A percentile compares a stretch with the other conserved stretches of the same genome.
Conservation (phyloP, 2,113 vertebrate species). For the Eulacestoma nigropectus region DNA sequence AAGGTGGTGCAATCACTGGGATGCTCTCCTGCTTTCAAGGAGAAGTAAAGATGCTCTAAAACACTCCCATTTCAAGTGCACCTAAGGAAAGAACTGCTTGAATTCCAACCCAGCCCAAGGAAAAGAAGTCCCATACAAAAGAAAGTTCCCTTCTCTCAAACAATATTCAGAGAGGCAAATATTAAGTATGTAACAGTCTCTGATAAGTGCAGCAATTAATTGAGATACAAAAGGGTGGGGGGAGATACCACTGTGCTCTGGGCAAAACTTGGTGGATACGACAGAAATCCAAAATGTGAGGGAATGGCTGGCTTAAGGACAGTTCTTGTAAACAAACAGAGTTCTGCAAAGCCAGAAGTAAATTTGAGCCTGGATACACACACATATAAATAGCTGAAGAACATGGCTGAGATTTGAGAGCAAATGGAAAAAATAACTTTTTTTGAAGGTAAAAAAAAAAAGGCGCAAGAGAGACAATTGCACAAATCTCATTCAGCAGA, state of each 20-base stretch:
- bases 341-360: not conserved
- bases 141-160: not conserved
- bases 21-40: not conserved
- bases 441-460: not conserved
- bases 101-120: not conserved
- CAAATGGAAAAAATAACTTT: not conserved
- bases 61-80: not conserved
- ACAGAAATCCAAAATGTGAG: not conserved
- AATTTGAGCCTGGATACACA: not conserved
- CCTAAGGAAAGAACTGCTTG: not conserved
- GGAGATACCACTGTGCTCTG: not conserved
- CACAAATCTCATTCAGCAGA: not conserved
- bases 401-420: not conserved
- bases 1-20: not conserved
- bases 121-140: not conserved
- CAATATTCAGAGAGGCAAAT: not conserved
- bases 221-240: not conserved
- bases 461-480: not conserved
- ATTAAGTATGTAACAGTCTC: not conserved
- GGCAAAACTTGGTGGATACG: not conserved
- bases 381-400: not conserved
- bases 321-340: not conserved
- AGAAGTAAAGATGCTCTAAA: not conserved
- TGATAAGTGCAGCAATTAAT: not conserved
- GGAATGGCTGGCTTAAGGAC: not conserved